Percentiles rank a stretch among this genome's conserved stretches.
Evolutionary conservation across 2,113 vertebrate genomes (phyloP).

Genomic region (Heptranchias perlo): DNA sequence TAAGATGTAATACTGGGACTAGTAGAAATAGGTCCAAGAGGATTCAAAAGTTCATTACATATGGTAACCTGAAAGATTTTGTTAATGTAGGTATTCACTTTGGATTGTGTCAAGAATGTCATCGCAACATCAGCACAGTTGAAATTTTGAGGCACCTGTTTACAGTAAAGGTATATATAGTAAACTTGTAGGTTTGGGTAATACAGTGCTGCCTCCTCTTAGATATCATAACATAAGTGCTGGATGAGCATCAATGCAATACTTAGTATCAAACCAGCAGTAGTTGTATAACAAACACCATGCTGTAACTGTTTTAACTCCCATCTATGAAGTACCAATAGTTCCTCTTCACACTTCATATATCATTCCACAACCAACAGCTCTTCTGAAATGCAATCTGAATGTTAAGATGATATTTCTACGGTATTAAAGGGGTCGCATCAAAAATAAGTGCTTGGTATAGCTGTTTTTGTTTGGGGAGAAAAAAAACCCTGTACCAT

Average conservation of each 20-base stretch:
- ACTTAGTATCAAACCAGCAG: background rate
- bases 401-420: background rate
- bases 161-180: background rate
- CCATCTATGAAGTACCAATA: background rate
- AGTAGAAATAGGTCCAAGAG: background rate
- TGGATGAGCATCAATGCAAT: background rate
- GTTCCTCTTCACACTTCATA: background rate
- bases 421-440: background rate
- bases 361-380: background rate
- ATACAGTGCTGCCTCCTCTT: background rate
- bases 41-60: background rate
- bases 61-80: background rate
- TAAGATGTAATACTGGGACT: background rate
- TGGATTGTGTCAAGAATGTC: background rate
- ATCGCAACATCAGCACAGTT: background rate
- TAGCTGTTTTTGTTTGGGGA: background rate
- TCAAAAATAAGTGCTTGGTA: background rate
- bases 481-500: background rate
- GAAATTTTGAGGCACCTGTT: background rate
- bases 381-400: background rate
- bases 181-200: background rate
- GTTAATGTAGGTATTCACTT: conserved; percentile 8
- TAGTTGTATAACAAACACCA: background rate
- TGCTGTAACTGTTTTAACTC: background rate
- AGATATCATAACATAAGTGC: background rate